Evolutionary conservation across 2,113 vertebrate species (phyloP), one percentile per base, ranked within the genome.

Genomic region (Corythaixoides concolor): DNA sequence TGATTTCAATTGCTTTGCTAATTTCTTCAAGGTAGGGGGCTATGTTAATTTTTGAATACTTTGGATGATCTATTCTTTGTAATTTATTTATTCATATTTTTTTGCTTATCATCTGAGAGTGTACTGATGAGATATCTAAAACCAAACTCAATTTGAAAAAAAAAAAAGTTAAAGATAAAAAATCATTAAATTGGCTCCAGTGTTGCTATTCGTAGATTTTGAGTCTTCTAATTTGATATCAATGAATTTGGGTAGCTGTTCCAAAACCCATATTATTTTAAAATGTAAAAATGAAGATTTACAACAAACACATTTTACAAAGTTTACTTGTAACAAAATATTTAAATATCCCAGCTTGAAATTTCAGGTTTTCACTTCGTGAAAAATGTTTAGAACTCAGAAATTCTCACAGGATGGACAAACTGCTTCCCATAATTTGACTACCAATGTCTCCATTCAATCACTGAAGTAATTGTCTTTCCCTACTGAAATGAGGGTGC

Each of bases 11-110:
- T 92, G 50, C 79, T 88, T 90, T 77, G 32, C 41, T 90, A 80
- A 92, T 96, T 95, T 95, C 50, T 90, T 95, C 89, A 93, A 94
- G 72, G 64, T 90, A 93, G 83, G 76, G 68, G 59, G 60, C 50
- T 90, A 41, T 70, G 41, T 76, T 85, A 69, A 74, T 89, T 90
- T 77, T 86, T 74, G 13, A 89, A 28, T 41, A 37, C 37, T 80
- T 90, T 50, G n/a, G 11, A 60, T 58, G 49, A 69, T 69, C 55
- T 85, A n/a, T 69, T 92, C 27, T 79, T 69, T 66, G 60, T 43
- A 58, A 53, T 64, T 85, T 66, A 43, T 68, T 82, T 88, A 41
- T 93, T 52, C 14, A 24, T 47, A 8, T 15, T 80, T 72, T 59
- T 66, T 85, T 52, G 9, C 24, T 93, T 62, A 45, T 55, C 16